Evolutionary conservation across 2,888 invertebrate species (phyloP).

Genomic region (Sinohyriopsis cumingii): DNA sequence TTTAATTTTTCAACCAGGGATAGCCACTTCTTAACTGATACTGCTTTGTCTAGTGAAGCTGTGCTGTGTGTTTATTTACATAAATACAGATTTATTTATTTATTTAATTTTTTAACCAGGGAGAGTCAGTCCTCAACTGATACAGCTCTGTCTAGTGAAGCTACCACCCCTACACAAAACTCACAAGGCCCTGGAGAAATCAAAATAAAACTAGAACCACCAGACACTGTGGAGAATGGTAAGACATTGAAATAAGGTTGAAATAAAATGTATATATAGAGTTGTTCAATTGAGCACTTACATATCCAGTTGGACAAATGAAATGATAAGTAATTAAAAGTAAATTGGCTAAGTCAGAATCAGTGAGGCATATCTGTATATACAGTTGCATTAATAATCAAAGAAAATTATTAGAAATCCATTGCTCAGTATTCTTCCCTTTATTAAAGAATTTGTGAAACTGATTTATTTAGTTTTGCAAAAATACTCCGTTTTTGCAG

Average conservation of each 20-base stretch:
- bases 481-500: too few relatives aligned
- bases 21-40: slow-evolving; percentile 71
- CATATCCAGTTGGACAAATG: too few relatives aligned
- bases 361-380: too few relatives aligned
- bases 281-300: not conserved
- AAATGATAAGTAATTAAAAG: too few relatives aligned
- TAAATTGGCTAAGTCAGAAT: too few relatives aligned
- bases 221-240: slow-evolving; percentile 66
- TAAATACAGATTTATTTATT: not conserved
- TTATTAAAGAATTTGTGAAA: too few relatives aligned
- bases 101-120: slow-evolving; percentile 26
- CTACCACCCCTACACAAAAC: slow-evolving; percentile 60
- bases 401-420: too few relatives aligned
- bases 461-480: too few relatives aligned
- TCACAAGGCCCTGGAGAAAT: slow-evolving; percentile 39
- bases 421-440: too few relatives aligned
- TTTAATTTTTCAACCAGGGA: slow-evolving; percentile 45
- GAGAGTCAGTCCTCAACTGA: slow-evolving; percentile 72
- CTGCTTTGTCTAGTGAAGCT: slow-evolving; percentile 69
- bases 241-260: slow-evolving; percentile 6
- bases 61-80: not conserved
- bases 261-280: not conserved
- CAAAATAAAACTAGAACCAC: slow-evolving; percentile 61
- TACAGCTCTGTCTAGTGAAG: slow-evolving; percentile 69
- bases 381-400: too few relatives aligned